phyloP scores from a whole-genome alignment of 2,888 invertebrate genomes.

The Embidobia sp. region DNA sequence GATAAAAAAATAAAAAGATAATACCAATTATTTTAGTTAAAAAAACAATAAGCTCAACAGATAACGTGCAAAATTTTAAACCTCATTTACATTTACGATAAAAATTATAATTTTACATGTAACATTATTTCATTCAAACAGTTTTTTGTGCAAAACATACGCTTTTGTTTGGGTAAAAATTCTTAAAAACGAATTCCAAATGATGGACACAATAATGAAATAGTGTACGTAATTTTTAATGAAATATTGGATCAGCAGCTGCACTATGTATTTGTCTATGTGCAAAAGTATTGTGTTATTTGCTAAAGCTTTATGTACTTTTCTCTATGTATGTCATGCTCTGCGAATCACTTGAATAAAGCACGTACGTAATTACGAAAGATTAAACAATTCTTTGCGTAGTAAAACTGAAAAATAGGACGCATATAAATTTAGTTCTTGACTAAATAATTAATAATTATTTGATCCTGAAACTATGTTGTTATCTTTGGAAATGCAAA shows the following conservation, averaged over 20 bases:
- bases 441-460: conserved; percentile 13
- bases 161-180: neutral
- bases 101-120: no score
- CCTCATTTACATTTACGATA: no score
- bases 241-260: conserved; percentile 22
- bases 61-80: no score
- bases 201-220: conserved; percentile 24
- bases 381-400: conserved; percentile 38
- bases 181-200: conserved; percentile 11
- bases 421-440: conserved; percentile 23
- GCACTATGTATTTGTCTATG: no score
- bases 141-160: no score
- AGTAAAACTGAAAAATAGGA: conserved; percentile 28
- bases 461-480: conserved; percentile 7
- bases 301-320: conserved; percentile 29
- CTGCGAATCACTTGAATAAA: conserved; percentile 23
- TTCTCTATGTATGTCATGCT: conserved; percentile 23
- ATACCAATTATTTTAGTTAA: no score
- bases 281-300: conserved; percentile 37
- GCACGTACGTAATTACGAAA: conserved; percentile 39
- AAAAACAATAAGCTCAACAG: no score
- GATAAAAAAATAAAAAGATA: no score
- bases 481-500: neutral
- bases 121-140: no score
- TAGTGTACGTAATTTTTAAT: conserved; percentile 20